Evolutionary conservation across 2,888 invertebrate species (phyloP), one percentile per base, ranked within the genome.

Genomic region (Cheilosia vulpina): DNA sequence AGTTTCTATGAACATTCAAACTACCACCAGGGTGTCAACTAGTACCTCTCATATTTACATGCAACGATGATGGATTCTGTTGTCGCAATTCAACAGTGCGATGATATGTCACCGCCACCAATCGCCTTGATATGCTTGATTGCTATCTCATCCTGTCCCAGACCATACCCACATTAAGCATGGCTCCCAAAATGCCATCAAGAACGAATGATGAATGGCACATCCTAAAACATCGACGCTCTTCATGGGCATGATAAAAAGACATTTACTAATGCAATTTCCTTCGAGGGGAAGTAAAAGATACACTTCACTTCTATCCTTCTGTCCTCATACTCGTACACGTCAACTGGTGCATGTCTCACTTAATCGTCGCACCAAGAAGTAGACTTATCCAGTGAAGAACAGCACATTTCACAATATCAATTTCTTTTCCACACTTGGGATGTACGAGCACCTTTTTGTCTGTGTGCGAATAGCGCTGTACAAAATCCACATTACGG

Each of bases 331-430:
- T 31, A 9, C 9, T 31, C 31, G 45, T 71, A 50, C 45, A 50
- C 45, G 43, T 34, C 45, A 62, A 38, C 11, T 27, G 65, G 65
- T 53, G 57, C 80, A 75, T 79, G 73, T 60, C 52, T 38, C 52
- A 75, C 66, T 68, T 62, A 75, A 80, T 80, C 66, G 38, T 43
- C 57, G 19, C 47, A 65, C 31, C 73, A 34, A 43, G 41, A 7
- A 31, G 47, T 60, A 38, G 38, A 60, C 24, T 24, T 43, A 71
- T 63, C 58, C 41, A 11, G 21, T 21, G 24, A 52, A 60, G 66
- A 55, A 63, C 15, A 60, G 66, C n/a, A 63, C 63, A 52, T 63
- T 50, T 71, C 47, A 47, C 62, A 78, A 77, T 62, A 63, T 71
- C 45, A 78, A 57, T 71, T 72, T 71, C 27, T 71, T 38, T 47